Evolutionary conservation across 1,140 invertebrate genomes (phyloP).

Genomic region (Pantala flavescens): DNA sequence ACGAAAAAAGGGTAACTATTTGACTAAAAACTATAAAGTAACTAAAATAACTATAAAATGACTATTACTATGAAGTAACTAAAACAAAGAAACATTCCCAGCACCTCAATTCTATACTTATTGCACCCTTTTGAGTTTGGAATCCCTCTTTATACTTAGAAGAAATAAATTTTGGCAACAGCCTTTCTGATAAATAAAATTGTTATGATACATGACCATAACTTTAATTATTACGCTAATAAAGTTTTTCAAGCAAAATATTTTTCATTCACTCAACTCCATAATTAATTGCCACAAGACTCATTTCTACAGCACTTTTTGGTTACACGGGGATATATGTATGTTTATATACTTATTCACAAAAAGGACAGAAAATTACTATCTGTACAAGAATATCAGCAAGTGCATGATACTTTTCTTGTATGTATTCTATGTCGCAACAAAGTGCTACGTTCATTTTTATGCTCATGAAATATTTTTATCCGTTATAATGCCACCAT

Average conservation of each 20-base stretch:
- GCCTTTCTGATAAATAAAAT: not conserved
- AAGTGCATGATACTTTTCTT: slow-evolving; percentile 10
- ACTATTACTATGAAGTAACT: too few relatives aligned
- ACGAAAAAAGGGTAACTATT: not conserved
- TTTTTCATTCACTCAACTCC: not conserved
- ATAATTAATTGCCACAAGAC: slow-evolving; percentile 7
- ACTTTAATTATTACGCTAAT: not conserved
- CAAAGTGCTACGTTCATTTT: not conserved
- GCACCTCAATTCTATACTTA: not conserved
- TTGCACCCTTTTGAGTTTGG: not conserved
- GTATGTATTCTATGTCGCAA: not conserved
- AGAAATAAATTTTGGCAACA: not conserved
- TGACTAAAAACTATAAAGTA: not conserved
- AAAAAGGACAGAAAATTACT: slow-evolving; percentile 10
- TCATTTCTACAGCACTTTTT: slow-evolving; percentile 10
- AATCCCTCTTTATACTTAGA: not conserved
- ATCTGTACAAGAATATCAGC: not conserved
- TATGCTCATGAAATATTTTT: not conserved
- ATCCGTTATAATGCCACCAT: not conserved
- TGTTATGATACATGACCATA: not conserved
- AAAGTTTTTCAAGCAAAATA: slow-evolving; percentile 1
- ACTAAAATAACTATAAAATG: not conserved
- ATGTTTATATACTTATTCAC: slow-evolving; percentile 10
- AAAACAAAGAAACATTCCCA: too few relatives aligned
- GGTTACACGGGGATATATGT: slow-evolving; percentile 8